Conservation (phyloP, 2,888 invertebrate genomes). For the Drosophila melanosoma region DNA sequence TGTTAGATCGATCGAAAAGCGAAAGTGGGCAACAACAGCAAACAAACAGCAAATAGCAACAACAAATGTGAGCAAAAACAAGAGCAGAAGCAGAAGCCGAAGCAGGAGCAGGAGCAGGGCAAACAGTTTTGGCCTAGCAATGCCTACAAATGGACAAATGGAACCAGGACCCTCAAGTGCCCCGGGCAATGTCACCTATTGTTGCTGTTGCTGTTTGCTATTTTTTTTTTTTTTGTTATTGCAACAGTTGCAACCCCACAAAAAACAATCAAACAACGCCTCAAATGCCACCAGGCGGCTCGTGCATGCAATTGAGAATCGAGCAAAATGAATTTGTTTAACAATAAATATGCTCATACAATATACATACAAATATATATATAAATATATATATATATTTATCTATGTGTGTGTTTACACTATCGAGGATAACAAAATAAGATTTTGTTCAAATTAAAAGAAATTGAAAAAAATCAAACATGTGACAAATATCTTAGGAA, state of each 20-base stretch:
- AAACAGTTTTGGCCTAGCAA: constrained; percentile 53
- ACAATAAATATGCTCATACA: constrained; percentile 59
- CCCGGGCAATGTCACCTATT: constrained; percentile 64
- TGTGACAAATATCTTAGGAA: neutral
- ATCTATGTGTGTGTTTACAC: constrained; percentile 18
- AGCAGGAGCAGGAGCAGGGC: constrained; percentile 9
- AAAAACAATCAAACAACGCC: constrained; percentile 71
- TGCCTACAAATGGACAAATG: constrained; percentile 62
- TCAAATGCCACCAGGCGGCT: constrained; percentile 47
- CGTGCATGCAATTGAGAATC: constrained; percentile 62
- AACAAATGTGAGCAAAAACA: neutral
- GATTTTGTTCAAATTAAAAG: neutral
- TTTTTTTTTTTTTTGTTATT: neutral
- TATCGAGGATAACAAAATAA: constrained; percentile 5
- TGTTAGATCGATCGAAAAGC: constrained; percentile 83
- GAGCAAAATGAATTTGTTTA: constrained; percentile 68
- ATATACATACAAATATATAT: constrained; percentile 4
- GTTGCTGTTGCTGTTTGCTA: constrained; percentile 4
- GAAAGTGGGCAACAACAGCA: constrained; percentile 63
- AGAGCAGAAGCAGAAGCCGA: constrained; percentile 1
- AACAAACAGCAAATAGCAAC: constrained; percentile 11
- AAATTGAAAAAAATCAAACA: neutral
- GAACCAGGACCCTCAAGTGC: constrained; percentile 64
- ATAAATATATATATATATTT: neutral
- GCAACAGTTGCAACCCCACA: constrained; percentile 44